phyloP scores from a whole-genome alignment of 2,113 vertebrate species.

The Mungos mungo region DNA sequence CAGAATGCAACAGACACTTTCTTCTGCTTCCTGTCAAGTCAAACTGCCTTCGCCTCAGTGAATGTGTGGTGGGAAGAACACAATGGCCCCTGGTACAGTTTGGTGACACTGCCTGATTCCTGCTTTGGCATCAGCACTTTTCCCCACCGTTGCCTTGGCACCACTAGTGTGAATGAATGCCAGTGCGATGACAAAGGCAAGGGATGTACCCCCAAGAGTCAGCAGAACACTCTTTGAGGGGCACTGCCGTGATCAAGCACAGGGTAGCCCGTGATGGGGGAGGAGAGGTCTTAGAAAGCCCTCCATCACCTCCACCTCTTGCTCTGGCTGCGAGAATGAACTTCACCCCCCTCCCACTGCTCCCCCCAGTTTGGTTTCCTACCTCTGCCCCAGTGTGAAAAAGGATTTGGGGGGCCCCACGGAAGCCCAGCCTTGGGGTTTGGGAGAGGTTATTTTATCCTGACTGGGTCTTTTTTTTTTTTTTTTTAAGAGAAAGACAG shows the following conservation, averaged over 20 bases:
- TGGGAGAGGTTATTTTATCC: background rate
- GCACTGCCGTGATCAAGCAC: background rate
- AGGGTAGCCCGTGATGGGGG: accelerated
- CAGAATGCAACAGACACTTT: background rate
- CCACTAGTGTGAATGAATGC: too few species aligned
- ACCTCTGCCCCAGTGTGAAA: too few species aligned
- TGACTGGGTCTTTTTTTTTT: background rate
- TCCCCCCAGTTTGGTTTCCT: background rate
- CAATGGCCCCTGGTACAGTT: background rate
- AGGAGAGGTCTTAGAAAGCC: background rate
- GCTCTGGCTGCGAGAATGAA: background rate
- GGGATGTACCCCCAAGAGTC: accelerated
- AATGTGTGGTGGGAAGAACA: background rate
- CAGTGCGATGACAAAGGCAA: background rate
- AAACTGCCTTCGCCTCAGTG: background rate
- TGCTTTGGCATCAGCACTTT: too few species aligned
- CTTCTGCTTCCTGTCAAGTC: background rate
- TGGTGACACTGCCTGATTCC: background rate
- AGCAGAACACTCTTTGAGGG: background rate
- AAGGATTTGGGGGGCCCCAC: too few species aligned
- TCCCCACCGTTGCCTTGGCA: accelerated
- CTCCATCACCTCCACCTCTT: background rate
- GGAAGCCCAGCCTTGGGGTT: background rate
- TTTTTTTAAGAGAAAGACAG: background rate
- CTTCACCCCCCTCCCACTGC: accelerated